Evolutionary conservation across 2,797 vertebrate genomes (phyloP), one percentile per base, ranked within the genome.

Genomic region (Sebastes kiyomatsui): DNA sequence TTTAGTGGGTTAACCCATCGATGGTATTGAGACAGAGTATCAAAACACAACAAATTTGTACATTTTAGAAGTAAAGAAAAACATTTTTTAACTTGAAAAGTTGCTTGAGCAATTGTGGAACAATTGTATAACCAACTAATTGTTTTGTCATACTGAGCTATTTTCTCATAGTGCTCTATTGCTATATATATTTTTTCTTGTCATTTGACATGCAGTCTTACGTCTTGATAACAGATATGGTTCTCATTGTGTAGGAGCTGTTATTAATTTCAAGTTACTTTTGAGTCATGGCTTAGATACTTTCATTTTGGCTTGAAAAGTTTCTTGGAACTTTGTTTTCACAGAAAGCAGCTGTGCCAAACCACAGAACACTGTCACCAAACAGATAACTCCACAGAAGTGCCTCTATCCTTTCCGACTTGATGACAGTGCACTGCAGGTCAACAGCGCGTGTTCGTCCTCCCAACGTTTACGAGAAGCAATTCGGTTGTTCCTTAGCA

Each of bases 391-490:
- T 30, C n/a, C 11, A 23, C 60, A 52, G 12, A 23, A 7, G 18
- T 1, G 46, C 58, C 72, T 62, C 33, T 38, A 2, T 35, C 11
- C 4, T 56, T n/a, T 16, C 5, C 52, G 4, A 20, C 11, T 18
- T 23, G 54, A 32, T 68, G 46, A 52, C 60, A 20, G 18, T 12
- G 32, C 20, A 11, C 56, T 56, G 72, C 71, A 10, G 72, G 55
- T 67, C 81, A 80, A 25, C 67, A 0, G 5, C 4, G 52, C 68
- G 64, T 68, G 64, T 64, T 62, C 6, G 11, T 49, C 59, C 32
- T 46, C 35, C 22, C 13, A 10, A 35, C 13, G 52, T 81, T 88
- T 72, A 81, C 22, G 5, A 68, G 67, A 64, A 35, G 70, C 74
- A 32, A 0, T 65, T 56, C 23, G 38, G 3, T 74, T 55, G 52